Base-by-base conservation (phyloP, 2,888 invertebrate genomes). In the Branchipolynoe longqiensis region DNA sequence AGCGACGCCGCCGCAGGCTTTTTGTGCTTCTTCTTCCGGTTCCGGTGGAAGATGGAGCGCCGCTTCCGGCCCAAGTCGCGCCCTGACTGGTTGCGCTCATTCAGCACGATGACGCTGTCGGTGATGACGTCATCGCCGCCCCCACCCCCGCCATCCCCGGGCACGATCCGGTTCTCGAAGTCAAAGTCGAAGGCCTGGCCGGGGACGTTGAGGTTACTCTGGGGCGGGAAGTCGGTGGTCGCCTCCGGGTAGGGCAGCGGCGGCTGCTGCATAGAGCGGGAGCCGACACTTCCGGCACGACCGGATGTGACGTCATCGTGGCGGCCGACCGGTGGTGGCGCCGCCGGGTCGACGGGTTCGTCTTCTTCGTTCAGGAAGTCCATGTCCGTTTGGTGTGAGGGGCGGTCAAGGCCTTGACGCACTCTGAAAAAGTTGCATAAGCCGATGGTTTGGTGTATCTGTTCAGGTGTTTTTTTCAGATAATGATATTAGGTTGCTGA, bases 81-180 rank as follows among this genome's bases (percentile, higher is more conserved):
- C 54, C 54, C n/a, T 38, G 73, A 22, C 48, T 78, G 25, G 18
- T 48, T n/a, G 4, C 48, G 25, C n/a, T 41, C 48, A 2, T 78
- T 78, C 1, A 41, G 25, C 28, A 48, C n/a, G 3, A 48, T 78
- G 4, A 25, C 25, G 1, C 22, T 14, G 22, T 41, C 18, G 18
- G n/a, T 48, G 28, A 25, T 28, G 18, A 28, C 41, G 0, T 78
- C 78, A 48, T n/a, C 31, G 12, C 48, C 78, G 54, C 18, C 48
- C 38, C 38, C n/a, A n/a, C n/a, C n/a, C n/a, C n/a, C n/a, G n/a
- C n/a, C n/a, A n/a, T n/a, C n/a, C 8, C 48, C 48, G 18, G 48
- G 78, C 0, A 78, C 31, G 78, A 78, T 41, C 14, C 22, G 28
- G 18, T 78, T 78, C 78, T 78, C 78, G 28, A 78, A 78, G 48